phyloP scores from a whole-genome alignment of 2,113 vertebrate genomes.

The Corythoichthys intestinalis region DNA sequence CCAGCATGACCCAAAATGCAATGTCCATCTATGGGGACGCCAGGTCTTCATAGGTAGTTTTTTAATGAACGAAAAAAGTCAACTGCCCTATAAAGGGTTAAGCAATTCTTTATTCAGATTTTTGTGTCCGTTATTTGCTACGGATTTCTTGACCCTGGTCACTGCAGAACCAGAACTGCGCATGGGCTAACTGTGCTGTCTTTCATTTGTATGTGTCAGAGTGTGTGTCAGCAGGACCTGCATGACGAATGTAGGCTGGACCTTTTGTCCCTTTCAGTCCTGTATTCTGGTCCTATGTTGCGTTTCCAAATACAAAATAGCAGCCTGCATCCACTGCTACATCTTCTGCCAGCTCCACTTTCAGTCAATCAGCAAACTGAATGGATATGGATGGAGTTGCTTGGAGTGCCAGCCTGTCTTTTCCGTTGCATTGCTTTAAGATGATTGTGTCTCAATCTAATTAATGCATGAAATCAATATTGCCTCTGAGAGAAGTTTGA shows the following conservation, averaged over 20 bases:
- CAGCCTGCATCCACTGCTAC: slow-evolving; percentile 56
- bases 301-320: slow-evolving; percentile 49
- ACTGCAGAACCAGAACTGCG: slow-evolving; percentile 53
- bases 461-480: slow-evolving; percentile 47
- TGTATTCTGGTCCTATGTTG: slow-evolving; percentile 40
- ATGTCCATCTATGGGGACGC: too few relatives aligned
- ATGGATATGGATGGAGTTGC: slow-evolving; percentile 54
- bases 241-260: slow-evolving; percentile 57
- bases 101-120: slow-evolving; percentile 24
- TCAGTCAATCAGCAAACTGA: slow-evolving; percentile 69
- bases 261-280: slow-evolving; percentile 22
- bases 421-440: slow-evolving; percentile 32
- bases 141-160: slow-evolving; percentile 32
- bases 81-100: not conserved
- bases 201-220: slow-evolving; percentile 27
- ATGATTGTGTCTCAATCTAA: slow-evolving; percentile 22
- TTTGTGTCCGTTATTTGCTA: slow-evolving; percentile 36
- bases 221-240: slow-evolving; percentile 36
- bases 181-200: slow-evolving; percentile 63
- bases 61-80: too few relatives aligned
- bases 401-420: slow-evolving; percentile 37
- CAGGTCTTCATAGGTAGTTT: too few relatives aligned
- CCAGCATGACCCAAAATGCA: too few relatives aligned
- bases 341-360: slow-evolving; percentile 42
- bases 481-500: slow-evolving; percentile 22